These are phyloP conservation scores for Luidia sarsii DNA, from an alignment of 53 echinoderm and acorn worm genomes.

Conservation along the genomic window DNA sequence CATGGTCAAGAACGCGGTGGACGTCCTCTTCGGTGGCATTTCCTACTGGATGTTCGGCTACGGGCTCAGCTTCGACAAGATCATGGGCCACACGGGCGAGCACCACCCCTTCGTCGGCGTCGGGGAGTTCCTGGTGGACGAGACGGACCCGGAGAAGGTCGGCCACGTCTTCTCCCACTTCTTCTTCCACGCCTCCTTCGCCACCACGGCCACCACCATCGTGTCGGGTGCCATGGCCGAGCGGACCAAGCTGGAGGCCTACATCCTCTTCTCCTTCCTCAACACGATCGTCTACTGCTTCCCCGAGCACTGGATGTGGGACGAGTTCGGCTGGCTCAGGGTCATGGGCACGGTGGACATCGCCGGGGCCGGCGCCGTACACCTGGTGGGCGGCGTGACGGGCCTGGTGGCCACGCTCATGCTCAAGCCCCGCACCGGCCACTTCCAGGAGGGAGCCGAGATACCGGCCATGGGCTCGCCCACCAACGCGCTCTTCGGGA, in stretches of 20 bases:
- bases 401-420: conserved; percentile 80
- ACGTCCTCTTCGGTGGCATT: conserved; percentile 80
- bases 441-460: conserved; percentile 32
- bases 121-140: conserved; percentile 71
- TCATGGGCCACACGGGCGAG: not conserved
- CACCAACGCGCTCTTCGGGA: conserved; percentile 75
- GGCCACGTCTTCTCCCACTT: conserved; percentile 73
- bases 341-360: conserved; percentile 66
- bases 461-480: conserved; percentile 72
- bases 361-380: conserved; percentile 79
- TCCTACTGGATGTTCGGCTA: conserved; percentile 94
- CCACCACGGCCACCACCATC: conserved; percentile 82
- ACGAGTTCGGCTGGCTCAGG: conserved; percentile 61
- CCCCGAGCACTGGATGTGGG: conserved; percentile 86
- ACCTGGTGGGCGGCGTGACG: conserved; percentile 85
- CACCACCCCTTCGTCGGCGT: conserved; percentile 62
- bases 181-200: conserved; percentile 81
- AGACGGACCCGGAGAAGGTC: conserved; percentile 32
- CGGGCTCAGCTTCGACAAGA: conserved; percentile 64
- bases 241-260: conserved; percentile 79
- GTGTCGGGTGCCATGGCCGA: conserved; percentile 71
- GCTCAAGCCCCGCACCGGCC: conserved; percentile 74
- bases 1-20: conserved; percentile 87
- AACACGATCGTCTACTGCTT: conserved; percentile 77
- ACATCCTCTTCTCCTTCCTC: conserved; percentile 74